Percentiles rank a stretch among this genome's conserved stretches.
phyloP scores from a whole-genome alignment of 2,113 vertebrate species.

The Brachyhypopomus occidentalis region DNA sequence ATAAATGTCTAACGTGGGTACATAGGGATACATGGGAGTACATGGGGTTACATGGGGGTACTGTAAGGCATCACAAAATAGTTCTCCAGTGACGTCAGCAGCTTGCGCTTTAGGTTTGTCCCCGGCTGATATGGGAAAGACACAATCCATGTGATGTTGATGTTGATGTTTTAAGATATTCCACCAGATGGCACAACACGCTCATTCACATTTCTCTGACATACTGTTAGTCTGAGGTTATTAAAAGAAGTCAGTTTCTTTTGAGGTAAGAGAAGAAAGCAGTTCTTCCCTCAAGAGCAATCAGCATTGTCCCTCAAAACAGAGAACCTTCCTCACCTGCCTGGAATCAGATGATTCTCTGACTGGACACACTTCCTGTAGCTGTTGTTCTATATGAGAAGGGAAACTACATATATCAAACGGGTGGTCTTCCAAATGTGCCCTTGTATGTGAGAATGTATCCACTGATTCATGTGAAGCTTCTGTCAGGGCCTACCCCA shows the following conservation, averaged over 20 bases:
- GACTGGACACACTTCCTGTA: constrained; percentile 9
- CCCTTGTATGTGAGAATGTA: neutral
- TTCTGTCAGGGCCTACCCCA: constrained; percentile 14
- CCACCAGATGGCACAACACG: constrained; percentile 20
- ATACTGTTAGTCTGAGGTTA: neutral
- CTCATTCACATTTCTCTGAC: neutral
- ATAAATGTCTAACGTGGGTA: too few relatives aligned
- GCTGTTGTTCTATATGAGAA: neutral
- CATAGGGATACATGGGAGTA: too few relatives aligned
- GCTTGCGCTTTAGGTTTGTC: too few relatives aligned
- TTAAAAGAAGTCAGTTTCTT: neutral
- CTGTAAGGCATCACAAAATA: too few relatives aligned
- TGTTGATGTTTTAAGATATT: neutral
- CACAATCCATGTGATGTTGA: too few relatives aligned
- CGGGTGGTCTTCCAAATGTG: constrained; percentile 4
- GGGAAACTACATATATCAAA: constrained; percentile 2
- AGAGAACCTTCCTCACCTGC: neutral
- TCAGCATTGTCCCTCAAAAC: neutral
- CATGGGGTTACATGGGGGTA: too few relatives aligned
- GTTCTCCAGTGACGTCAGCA: too few relatives aligned
- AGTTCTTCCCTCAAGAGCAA: neutral
- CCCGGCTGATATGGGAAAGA: too few relatives aligned
- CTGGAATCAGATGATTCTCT: neutral
- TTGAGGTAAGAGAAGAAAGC: neutral
- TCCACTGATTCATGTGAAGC: constrained; percentile 33